phyloP scores from a whole-genome alignment of 2,113 vertebrate genomes.

The Python bivittatus region DNA sequence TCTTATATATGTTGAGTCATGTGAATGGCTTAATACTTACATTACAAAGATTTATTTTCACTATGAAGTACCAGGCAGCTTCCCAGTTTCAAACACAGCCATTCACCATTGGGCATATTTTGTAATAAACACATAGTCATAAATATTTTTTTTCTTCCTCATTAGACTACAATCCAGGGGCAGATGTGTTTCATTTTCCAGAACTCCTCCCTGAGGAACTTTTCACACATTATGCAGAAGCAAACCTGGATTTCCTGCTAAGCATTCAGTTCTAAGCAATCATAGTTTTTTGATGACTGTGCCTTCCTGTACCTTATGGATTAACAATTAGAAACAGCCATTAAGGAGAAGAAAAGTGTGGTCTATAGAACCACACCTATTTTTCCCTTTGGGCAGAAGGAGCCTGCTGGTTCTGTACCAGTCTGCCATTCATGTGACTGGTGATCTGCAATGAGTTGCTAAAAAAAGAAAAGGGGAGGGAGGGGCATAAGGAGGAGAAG shows the following conservation, averaged over 20 bases:
- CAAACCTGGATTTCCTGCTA: background rate
- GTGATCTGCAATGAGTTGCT: background rate
- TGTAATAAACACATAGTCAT: background rate
- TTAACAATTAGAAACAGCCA: too few relatives aligned
- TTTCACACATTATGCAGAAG: background rate
- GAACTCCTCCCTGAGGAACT: too few relatives aligned
- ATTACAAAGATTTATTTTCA: background rate
- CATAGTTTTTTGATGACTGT: background rate
- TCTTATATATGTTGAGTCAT: background rate
- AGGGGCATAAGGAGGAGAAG: background rate
- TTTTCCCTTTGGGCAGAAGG: too few relatives aligned
- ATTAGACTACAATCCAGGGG: background rate
- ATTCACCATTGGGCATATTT: background rate
- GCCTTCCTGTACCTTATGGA: background rate
- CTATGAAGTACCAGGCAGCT: background rate
- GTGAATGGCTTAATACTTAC: background rate
- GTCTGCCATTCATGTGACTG: background rate
- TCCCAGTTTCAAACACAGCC: background rate
- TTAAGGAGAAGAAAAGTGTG: too few relatives aligned
- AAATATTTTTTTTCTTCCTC: background rate
- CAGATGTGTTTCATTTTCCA: background rate
- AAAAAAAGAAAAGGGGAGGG: background rate
- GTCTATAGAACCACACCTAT: too few relatives aligned
- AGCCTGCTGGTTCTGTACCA: background rate
- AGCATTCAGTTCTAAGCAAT: too few relatives aligned